phyloP scores from a whole-genome alignment of 2,113 vertebrate species.

The Aplodontia rufa region DNA sequence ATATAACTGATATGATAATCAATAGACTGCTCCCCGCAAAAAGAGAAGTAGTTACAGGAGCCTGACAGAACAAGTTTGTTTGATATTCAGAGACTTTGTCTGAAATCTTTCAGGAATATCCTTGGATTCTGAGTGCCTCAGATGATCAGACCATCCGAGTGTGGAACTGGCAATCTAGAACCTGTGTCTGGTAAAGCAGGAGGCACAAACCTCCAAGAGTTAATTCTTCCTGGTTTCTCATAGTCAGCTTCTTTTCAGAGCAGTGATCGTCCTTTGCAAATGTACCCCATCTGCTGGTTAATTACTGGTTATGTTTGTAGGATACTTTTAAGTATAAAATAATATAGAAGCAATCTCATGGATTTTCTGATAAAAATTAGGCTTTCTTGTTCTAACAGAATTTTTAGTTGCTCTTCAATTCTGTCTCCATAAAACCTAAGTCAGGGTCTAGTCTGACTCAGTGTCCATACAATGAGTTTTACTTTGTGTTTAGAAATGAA shows the following conservation, averaged over 20 bases:
- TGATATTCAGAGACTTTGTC: slow-evolving; percentile 41
- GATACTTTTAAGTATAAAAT: not conserved
- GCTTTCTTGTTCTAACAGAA: slow-evolving; percentile 31
- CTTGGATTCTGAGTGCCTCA: slow-evolving; percentile 97
- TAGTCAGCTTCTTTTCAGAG: not conserved
- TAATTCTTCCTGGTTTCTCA: not conserved
- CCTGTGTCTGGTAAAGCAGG: slow-evolving; percentile 93
- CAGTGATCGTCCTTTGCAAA: not conserved
- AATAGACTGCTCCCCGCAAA: not conserved
- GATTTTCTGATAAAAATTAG: slow-evolving; percentile 18
- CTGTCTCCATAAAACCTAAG: not conserved
- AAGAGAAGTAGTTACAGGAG: not conserved
- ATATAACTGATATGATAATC: not conserved
- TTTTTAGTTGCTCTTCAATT: slow-evolving; percentile 25
- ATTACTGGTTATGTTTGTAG: slow-evolving; percentile 34
- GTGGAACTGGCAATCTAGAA: slow-evolving; percentile 99
- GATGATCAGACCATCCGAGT: slow-evolving; percentile 98
- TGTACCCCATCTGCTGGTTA: not conserved
- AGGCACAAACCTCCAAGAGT: not conserved
- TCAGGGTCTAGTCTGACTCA: not conserved
- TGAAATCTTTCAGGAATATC: slow-evolving; percentile 91
- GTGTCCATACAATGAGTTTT: not conserved
- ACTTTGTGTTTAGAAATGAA: not conserved
- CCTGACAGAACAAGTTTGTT: not conserved
- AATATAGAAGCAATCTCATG: not conserved